Percentiles rank a stretch among this genome's conserved stretches.
phyloP scores from a whole-genome alignment of 2,888 invertebrate genomes.

The Pseudococcus longispinus region DNA sequence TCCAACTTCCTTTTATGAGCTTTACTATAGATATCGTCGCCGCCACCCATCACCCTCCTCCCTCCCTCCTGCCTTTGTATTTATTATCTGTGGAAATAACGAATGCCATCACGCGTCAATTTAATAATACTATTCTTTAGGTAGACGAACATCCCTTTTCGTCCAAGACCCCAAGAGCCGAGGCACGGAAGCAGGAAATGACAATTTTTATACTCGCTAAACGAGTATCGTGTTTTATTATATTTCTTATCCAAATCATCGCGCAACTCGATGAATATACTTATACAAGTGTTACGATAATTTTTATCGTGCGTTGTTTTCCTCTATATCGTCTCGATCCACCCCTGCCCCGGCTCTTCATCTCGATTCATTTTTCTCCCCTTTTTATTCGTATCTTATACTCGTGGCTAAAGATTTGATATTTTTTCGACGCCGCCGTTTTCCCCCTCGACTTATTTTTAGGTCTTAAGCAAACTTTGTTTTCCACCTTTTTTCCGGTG shows the following conservation, averaged over 20 bases:
- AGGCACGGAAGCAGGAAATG: neutral
- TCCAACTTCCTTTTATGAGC: constrained; percentile 26
- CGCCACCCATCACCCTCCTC: neutral
- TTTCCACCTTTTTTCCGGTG: neutral
- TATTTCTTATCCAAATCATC: neutral
- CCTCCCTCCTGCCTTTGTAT: neutral
- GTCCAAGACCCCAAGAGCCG: neutral
- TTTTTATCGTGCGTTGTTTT: neutral
- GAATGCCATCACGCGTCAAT: constrained; percentile 8
- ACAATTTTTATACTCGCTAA: constrained; percentile 15
- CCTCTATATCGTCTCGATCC: neutral
- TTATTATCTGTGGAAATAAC: constrained; percentile 17
- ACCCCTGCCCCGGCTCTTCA: neutral
- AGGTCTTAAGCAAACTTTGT: neutral
- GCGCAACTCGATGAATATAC: neutral
- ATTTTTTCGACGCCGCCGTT: neutral
- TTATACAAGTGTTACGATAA: neutral
- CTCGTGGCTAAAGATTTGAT: neutral
- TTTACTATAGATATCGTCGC: constrained; percentile 3
- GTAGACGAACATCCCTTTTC: neutral
- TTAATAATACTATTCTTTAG: constrained; percentile 11
- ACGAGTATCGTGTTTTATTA: constrained; percentile 7
- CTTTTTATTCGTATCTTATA: neutral
- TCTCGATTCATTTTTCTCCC: neutral
- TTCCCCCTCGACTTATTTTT: neutral